These are phyloP conservation scores for Cyrtorhinus lividipennis DNA, from an alignment of 1,140 invertebrate species.

Conservation along the genomic window DNA sequence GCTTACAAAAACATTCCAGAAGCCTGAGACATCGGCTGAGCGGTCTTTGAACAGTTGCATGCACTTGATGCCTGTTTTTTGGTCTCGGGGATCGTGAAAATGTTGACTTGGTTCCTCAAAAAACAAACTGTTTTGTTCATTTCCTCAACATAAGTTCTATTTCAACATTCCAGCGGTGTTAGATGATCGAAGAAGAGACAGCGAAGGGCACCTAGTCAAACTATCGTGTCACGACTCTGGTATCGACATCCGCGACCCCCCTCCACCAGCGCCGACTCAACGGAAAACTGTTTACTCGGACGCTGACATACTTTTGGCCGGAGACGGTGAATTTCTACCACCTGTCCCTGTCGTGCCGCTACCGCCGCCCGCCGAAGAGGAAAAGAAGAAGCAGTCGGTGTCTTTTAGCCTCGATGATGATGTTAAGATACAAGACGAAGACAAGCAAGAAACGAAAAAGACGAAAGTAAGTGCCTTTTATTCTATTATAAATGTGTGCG, in stretches of 20 bases:
- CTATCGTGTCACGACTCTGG: slow-evolving; percentile 75
- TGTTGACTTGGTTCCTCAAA: no score
- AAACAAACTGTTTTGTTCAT: no score
- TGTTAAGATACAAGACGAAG: slow-evolving; percentile 31
- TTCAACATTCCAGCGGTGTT: not conserved
- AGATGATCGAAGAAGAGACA: slow-evolving; percentile 20
- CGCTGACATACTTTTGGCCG: slow-evolving; percentile 66
- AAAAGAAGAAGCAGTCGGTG: slow-evolving; percentile 55
- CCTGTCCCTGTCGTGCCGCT: slow-evolving; percentile 46
- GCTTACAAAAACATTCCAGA: no score
- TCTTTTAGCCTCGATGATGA: slow-evolving; percentile 45
- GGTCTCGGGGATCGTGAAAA: no score
- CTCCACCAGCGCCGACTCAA: slow-evolving; percentile 33
- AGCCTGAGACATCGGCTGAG: no score
- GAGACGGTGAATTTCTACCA: slow-evolving; percentile 55
- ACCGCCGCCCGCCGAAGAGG: slow-evolving; percentile 33
- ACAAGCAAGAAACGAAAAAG: slow-evolving; percentile 36
- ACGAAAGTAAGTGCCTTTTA: slow-evolving; percentile 39
- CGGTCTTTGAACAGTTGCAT: not conserved
- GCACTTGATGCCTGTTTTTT: not conserved
- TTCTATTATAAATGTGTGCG: no score
- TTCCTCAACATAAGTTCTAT: no score
- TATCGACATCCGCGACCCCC: slow-evolving; percentile 67
- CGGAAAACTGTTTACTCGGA: slow-evolving; percentile 48
- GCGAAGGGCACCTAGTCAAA: slow-evolving; percentile 40